A percentile compares a stretch with the other conserved stretches of the same genome.
Conservation (phyloP, 1,140 invertebrate species). For the Steinernema feltiae region DNA sequence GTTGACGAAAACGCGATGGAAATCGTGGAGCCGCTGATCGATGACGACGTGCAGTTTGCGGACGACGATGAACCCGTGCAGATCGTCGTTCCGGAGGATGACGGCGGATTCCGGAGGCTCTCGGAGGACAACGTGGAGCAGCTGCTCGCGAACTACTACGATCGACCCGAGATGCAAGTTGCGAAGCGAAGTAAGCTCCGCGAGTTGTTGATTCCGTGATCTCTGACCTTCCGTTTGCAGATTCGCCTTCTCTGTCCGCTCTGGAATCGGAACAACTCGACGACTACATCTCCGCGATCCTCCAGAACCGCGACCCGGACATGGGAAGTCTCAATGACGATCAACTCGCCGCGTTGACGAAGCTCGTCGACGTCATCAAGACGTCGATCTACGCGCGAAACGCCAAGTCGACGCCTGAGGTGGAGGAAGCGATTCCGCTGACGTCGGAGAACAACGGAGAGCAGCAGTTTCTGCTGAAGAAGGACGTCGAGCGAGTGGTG, state of each 20-base stretch:
- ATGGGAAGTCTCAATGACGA: constrained; percentile 10
- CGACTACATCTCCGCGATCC: neutral
- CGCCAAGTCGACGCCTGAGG: constrained; percentile 21
- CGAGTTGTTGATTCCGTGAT: neutral
- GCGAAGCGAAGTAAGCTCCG: neutral
- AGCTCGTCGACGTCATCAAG: constrained; percentile 1
- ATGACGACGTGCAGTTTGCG: neutral
- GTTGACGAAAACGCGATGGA: neutral
- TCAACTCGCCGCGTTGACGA: constrained; percentile 6
- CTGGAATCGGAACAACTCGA: constrained; percentile 10
- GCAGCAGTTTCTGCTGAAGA: constrained; percentile 47
- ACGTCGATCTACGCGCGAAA: neutral
- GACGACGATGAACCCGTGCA: neutral
- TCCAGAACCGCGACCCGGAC: constrained; percentile 11
- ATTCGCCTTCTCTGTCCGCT: neutral
- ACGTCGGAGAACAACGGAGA: constrained; percentile 34
- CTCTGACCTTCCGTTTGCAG: neutral
- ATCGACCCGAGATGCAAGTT: neutral
- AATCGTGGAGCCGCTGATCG: neutral
- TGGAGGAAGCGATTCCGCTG: constrained; percentile 53
- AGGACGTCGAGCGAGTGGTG: constrained; percentile 50
- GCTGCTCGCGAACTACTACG: constrained; percentile 4
- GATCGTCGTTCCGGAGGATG: neutral
- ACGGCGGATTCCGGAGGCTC: neutral
- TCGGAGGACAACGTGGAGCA: neutral